Base-by-base conservation (phyloP, 2,113 vertebrate species). In the Chaetodon auriga region DNA sequence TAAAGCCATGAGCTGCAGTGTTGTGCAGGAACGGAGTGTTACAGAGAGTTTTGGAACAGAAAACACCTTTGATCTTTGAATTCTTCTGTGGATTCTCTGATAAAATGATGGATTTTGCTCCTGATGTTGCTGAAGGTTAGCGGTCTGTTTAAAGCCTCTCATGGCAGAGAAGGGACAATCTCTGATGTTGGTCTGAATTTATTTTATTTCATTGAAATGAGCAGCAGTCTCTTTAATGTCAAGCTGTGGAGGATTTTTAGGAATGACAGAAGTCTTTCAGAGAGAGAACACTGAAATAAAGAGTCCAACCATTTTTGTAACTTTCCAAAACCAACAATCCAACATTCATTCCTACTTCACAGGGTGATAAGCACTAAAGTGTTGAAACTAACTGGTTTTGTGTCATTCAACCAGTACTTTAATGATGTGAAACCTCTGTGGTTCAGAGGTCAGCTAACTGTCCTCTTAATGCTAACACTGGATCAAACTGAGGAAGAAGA, bases 1-100 rank as follows among this genome's bases (percentile, higher is more conserved):
- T 79, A 82, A 63, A 46, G 30, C 48, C 55, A 7, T 49, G 21
- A 75, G 65, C 69, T 38, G 25, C 71, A 61, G 60, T 74, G 48
- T 19, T 60, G 1, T 19, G 14, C 55, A 75, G 65, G 45, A 10
- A 41, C 60, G 0, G 10, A 58, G 71, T 4, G 5, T 48, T 14
- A 73, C 41, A 13, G 16, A 60, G 36, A 66, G 55, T 48, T 45
- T 36, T 19, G 45, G 71, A 19, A 60, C n/a, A 14, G 51, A 64
- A 55, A 82, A 80, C 25, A 41, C 54, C 43, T 86, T 63, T 79
- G 23, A 75, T 61, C 25, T 62, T 6, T 0, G 19, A 30, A 6
- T 36, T 78, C n/a, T 81, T 21, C 19, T 62, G 68, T 53, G 57
- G 7, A 36, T 51, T 53, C 15, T 62, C 46, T 57, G 38, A 38